Conservation (phyloP, 2,113 vertebrate genomes). For the Brachionichthys hirsutus region DNA sequence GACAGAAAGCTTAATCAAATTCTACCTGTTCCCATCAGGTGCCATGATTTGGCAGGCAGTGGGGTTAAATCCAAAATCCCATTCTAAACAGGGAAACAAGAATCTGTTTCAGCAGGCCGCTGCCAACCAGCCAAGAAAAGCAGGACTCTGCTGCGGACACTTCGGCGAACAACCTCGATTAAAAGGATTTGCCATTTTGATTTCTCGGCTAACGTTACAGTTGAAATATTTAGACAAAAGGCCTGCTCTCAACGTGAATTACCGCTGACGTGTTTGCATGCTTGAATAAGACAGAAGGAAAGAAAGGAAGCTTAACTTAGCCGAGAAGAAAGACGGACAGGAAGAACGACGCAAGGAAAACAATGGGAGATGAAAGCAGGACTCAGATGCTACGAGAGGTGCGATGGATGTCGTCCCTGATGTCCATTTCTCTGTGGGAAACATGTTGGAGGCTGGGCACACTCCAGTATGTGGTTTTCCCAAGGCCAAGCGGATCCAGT, state of each 20-base stretch:
- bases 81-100: conserved; percentile 59
- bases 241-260: conserved; percentile 68
- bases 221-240: conserved; percentile 76
- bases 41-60: conserved; percentile 35
- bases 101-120: conserved; percentile 62
- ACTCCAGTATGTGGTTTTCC: conserved; percentile 63
- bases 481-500: conserved; percentile 58
- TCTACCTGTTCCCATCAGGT: conserved; percentile 61
- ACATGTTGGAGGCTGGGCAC: conserved; percentile 39
- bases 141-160: conserved; percentile 63
- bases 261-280: conserved; percentile 70
- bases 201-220: conserved; percentile 73
- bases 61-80: conserved; percentile 54
- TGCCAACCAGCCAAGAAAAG: conserved; percentile 67
- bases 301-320: conserved; percentile 12
- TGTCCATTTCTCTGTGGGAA: conserved; percentile 42
- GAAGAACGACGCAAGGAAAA: conserved; percentile 19
- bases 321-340: conserved; percentile 34
- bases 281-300: background rate
- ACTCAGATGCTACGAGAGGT: conserved; percentile 29
- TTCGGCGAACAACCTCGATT: conserved; percentile 71
- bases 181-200: conserved; percentile 69
- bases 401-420: conserved; percentile 14
- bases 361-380: conserved; percentile 25
- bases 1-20: conserved; percentile 50